These are phyloP conservation scores for Zaprionus bogoriensis DNA, from an alignment of 2,888 invertebrate species.

Conservation along the genomic window DNA sequence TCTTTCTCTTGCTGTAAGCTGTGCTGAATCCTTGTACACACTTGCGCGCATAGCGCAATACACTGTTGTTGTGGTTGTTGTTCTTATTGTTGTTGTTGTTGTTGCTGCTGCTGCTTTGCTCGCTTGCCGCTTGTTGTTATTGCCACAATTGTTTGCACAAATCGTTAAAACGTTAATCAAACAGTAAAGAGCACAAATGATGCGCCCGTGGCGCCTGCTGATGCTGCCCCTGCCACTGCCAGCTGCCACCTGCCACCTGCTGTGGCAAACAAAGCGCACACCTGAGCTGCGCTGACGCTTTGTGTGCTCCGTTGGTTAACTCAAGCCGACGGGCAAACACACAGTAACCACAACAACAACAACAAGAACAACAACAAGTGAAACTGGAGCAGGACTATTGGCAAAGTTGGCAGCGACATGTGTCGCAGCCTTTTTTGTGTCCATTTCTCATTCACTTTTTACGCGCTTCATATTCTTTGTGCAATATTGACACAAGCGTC, in stretches of 20 bases:
- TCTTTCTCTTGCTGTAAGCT: constrained; percentile 9
- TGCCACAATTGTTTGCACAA: constrained; percentile 73
- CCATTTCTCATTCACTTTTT: constrained; percentile 45
- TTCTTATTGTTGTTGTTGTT: constrained; percentile 34
- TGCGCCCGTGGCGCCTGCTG: constrained; percentile 46
- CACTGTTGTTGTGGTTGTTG: too few relatives aligned
- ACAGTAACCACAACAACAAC: constrained; percentile 23
- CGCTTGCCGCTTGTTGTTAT: constrained; percentile 37
- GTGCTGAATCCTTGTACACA: constrained; percentile 8
- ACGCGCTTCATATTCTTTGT: constrained; percentile 37
- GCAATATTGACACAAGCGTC: constrained; percentile 18
- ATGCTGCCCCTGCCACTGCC: constrained; percentile 9
- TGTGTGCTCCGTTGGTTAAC: constrained; percentile 62
- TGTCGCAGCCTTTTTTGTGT: constrained; percentile 16
- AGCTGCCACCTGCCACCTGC: constrained; percentile 50
- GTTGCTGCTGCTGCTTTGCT: neutral
- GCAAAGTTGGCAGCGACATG: constrained; percentile 27
- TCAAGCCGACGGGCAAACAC: constrained; percentile 48
- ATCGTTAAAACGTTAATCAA: constrained; percentile 77
- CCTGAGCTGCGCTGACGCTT: constrained; percentile 48
- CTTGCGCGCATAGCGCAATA: constrained; percentile 22
- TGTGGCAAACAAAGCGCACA: constrained; percentile 54
- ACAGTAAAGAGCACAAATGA: constrained; percentile 72
- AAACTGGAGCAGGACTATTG: neutral
- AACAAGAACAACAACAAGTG: constrained; percentile 7